A percentile compares a stretch with the other conserved stretches of the same genome.
Conservation (phyloP, 2,888 invertebrate species). For the Acanthosepion lycidas region DNA sequence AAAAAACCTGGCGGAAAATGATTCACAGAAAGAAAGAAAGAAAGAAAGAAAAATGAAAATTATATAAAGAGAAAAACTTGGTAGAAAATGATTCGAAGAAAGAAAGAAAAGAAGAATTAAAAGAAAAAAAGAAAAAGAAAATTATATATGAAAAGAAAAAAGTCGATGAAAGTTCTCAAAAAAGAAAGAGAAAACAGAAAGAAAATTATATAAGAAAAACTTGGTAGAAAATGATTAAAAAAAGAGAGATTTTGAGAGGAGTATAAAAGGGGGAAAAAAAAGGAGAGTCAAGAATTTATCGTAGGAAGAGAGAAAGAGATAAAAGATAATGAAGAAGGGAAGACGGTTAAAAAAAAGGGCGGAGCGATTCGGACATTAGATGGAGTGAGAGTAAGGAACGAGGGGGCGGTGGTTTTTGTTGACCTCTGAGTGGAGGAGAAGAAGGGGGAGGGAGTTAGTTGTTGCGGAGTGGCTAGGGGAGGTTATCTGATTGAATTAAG, state of each 20-base stretch:
- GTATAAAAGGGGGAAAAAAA: neutral
- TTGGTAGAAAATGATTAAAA: neutral
- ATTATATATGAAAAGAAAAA: no score
- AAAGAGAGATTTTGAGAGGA: neutral
- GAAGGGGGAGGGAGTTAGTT: neutral
- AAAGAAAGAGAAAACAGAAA: neutral
- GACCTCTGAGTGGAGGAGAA: neutral
- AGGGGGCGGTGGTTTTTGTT: no score
- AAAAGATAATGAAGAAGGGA: neutral
- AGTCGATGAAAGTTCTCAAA: no score
- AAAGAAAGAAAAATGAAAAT: neutral
- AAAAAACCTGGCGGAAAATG: neutral
- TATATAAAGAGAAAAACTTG: neutral
- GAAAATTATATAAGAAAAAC: neutral
- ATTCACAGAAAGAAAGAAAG: neutral
- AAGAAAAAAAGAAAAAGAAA: no score
- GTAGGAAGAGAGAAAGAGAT: neutral
- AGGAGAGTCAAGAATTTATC: no score
- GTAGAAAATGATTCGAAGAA: no score
- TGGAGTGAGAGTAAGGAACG: neutral
- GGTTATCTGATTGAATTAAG: constrained; percentile 14
- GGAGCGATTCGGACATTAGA: neutral
- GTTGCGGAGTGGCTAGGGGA: neutral
- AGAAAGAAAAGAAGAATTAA: no score
- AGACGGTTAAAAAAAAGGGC: neutral